Evolutionary conservation across 2,113 vertebrate genomes (phyloP), one percentile per base, ranked within the genome.

Genomic region (Pampusana beccarii): DNA sequence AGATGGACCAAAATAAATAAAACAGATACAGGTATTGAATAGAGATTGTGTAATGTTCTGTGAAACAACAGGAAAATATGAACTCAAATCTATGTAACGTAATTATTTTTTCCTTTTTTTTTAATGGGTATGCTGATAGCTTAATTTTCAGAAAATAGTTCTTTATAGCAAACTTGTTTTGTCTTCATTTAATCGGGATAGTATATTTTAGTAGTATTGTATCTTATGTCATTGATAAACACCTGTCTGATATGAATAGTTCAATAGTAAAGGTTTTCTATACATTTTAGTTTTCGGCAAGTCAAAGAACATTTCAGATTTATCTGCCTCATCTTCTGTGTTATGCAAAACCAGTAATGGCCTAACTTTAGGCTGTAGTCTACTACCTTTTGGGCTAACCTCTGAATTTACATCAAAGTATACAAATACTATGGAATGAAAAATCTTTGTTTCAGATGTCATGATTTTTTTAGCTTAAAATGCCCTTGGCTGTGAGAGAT

Each of bases 1-100:
- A 98, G 97, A 97, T 97, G 97, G 96, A 95, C 91, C 38, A 56
- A 95, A 86, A 95, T 93, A 97, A 97, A 97, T 97, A 97, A 97
- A 97, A 85, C 79, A 95, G 69, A 92, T 92, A 92, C 94, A 97
- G 97, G 95, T 98, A 97, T 36, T 77, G 83, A 96, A 94, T 77
- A 93, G 93, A 80, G 70, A 83, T 86, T 79, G 65, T 93, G 88
- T 92, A 95, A 95, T 92, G 94, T 97, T 85, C 70, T 81, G 46
- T 96, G 90, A 90, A 95, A 97, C 89, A 96, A 70, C 50, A 87
- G 86, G 86, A 89, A 62, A 88, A 64, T 26, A 42, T 64, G 60
- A 95, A 69, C 21, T 75, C 58, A 60, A 40, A 33, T 56, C 88
- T 88, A 11, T 46, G 38, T 36, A 64, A 36, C 5, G 5, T 11